Conservation (phyloP, 2,113 vertebrate species). For the Cyprinus carpio region DNA sequence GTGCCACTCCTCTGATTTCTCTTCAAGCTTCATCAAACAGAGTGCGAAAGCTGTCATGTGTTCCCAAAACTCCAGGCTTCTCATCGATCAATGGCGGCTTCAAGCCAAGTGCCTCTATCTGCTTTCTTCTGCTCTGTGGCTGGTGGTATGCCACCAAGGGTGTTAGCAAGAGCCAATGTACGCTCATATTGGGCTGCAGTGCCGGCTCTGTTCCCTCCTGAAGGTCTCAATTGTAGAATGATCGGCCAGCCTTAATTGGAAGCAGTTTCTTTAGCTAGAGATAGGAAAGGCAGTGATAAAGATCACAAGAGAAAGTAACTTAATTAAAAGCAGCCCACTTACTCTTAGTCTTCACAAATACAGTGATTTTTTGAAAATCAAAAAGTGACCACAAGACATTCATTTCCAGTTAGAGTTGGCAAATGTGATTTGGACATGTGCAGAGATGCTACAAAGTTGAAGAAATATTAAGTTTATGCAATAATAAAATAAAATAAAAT, state of each 20-base stretch:
- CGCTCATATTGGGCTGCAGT: neutral
- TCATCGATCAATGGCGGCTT: conserved; percentile 59
- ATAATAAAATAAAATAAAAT: no score
- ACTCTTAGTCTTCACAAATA: neutral
- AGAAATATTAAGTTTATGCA: neutral
- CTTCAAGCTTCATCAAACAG: conserved; percentile 54
- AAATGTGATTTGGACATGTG: neutral
- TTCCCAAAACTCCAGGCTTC: conserved; percentile 44
- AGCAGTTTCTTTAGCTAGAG: conserved; percentile 38
- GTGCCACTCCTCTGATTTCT: conserved; percentile 53
- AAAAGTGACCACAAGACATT: conserved; percentile 1
- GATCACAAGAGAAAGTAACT: conserved; percentile 8
- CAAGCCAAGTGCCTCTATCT: conserved; percentile 35
- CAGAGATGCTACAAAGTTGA: neutral
- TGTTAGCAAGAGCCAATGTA: conserved; percentile 4
- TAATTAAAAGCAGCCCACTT: conserved; percentile 45
- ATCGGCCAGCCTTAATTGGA: conserved; percentile 54
- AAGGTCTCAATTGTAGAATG: neutral
- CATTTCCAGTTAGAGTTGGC: neutral
- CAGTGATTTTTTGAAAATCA: neutral
- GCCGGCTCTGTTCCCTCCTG: conserved; percentile 7
- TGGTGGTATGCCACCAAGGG: conserved; percentile 48
- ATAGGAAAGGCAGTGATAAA: conserved; percentile 42
- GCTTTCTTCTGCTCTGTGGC: conserved; percentile 39
- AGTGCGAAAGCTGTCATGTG: conserved; percentile 54